These are phyloP conservation scores for Numenius arquata DNA, from an alignment of 2,113 vertebrate species.

Conservation along the genomic window DNA sequence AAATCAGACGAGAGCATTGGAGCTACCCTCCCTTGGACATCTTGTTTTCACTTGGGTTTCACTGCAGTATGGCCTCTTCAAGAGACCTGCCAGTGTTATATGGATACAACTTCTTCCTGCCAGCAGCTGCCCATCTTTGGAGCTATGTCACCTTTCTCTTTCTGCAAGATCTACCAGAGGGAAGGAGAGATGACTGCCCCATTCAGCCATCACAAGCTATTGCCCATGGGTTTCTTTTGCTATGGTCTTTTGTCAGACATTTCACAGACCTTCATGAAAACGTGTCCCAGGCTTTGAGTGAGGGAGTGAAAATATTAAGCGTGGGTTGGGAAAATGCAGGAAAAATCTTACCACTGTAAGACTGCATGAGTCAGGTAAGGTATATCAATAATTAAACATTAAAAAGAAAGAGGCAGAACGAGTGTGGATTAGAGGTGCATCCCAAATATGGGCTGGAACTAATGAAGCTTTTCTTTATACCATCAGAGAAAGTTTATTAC, in stretches of 20 bases:
- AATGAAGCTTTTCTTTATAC: constrained; percentile 62
- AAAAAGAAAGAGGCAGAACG: constrained; percentile 23
- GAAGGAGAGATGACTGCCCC: neutral
- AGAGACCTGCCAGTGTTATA: neutral
- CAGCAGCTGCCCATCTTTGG: neutral
- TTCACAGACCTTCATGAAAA: neutral
- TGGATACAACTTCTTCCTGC: accelerated
- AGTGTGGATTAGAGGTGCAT: constrained; percentile 7
- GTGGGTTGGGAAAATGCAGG: neutral
- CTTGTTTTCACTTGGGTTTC: neutral
- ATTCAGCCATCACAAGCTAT: neutral
- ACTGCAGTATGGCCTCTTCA: neutral
- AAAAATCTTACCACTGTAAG: neutral
- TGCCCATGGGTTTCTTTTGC: neutral
- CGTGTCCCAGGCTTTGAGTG: neutral
- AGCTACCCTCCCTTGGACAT: neutral
- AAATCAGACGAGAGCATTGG: neutral
- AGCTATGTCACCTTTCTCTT: neutral
- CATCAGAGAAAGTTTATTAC: constrained; percentile 55
- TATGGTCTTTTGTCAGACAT: neutral
- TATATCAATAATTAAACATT: constrained; percentile 34
- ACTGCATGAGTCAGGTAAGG: neutral
- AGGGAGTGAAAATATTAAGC: neutral
- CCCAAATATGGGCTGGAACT: constrained; percentile 42
- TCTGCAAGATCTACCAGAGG: neutral